Percentiles rank a stretch among this genome's conserved stretches.
Conservation (phyloP, 2,113 vertebrate genomes). For the Antechinus stuartii region DNA sequence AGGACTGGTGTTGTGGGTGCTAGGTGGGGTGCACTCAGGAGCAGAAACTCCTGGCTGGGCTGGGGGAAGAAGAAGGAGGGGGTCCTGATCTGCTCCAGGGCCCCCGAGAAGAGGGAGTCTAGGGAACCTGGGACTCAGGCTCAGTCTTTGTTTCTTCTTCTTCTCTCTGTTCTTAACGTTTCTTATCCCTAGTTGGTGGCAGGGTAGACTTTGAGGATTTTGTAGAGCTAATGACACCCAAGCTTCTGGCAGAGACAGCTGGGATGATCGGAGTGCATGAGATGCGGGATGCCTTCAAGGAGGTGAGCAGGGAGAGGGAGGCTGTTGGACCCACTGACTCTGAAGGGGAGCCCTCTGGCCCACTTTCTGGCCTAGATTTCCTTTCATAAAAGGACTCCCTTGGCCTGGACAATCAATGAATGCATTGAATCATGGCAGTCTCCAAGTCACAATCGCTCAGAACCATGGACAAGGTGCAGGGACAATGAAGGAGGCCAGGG, state of each 20-base stretch:
- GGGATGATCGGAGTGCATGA: conserved; percentile 94
- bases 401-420: background rate
- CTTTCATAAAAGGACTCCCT: background rate
- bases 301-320: conserved; percentile 82
- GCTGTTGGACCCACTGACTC: background rate
- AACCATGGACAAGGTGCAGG: background rate
- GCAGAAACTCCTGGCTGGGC: background rate
- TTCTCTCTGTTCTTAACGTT: background rate
- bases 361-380: background rate
- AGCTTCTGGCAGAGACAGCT: conserved; percentile 90
- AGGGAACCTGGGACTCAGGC: background rate
- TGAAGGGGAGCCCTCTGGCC: background rate
- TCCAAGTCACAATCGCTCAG: background rate
- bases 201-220: conserved; percentile 92
- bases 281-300: conserved; percentile 91
- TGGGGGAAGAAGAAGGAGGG: background rate
- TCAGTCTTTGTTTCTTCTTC: background rate
- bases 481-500: background rate
- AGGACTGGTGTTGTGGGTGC: background rate
- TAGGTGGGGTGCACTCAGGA: background rate
- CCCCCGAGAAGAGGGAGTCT: background rate
- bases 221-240: conserved; percentile 92
- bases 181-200: conserved; percentile 86
- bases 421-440: background rate
- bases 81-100: background rate